Evolutionary conservation across 2,113 vertebrate genomes (phyloP).

Genomic region (Callionymus lyra): DNA sequence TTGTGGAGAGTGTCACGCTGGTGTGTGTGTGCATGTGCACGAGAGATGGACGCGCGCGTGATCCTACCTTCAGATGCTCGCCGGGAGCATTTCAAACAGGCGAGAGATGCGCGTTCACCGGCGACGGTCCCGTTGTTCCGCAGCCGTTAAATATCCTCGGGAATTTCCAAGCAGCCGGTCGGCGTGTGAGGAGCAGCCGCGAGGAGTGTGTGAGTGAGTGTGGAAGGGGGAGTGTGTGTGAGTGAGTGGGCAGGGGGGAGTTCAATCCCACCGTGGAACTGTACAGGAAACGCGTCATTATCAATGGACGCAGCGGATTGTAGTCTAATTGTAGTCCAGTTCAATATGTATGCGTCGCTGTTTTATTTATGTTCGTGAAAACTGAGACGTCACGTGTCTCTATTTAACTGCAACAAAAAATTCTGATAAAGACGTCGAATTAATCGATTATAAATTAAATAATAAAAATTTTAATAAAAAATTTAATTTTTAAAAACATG

Average conservation of each 20-base stretch:
- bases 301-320: slow-evolving; percentile 43
- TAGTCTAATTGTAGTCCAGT: slow-evolving; percentile 63
- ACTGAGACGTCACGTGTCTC: too few species aligned
- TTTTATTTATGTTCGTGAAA: neutral
- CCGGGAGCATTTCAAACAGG: slow-evolving; percentile 50
- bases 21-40: slow-evolving; percentile 16
- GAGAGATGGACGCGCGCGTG: slow-evolving; percentile 22
- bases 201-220: slow-evolving; percentile 22
- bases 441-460: too few species aligned
- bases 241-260: slow-evolving; percentile 20
- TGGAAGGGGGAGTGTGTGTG: slow-evolving; percentile 31
- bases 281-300: slow-evolving; percentile 66
- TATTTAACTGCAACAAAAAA: too few species aligned
- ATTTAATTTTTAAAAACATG: too few species aligned
- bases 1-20: slow-evolving; percentile 31
- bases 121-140: slow-evolving; percentile 39
- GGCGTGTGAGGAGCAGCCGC: slow-evolving; percentile 19
- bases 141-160: slow-evolving; percentile 45
- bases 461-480: too few species aligned
- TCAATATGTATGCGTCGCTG: too few species aligned
- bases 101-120: slow-evolving; percentile 42
- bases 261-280: too few species aligned
- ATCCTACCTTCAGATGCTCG: slow-evolving; percentile 55
- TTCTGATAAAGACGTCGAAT: too few species aligned
- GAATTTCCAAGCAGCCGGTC: slow-evolving; percentile 47